These are phyloP conservation scores for Sceliomorpha sp. DNA, from an alignment of 2,888 invertebrate species.

Conservation along the genomic window DNA sequence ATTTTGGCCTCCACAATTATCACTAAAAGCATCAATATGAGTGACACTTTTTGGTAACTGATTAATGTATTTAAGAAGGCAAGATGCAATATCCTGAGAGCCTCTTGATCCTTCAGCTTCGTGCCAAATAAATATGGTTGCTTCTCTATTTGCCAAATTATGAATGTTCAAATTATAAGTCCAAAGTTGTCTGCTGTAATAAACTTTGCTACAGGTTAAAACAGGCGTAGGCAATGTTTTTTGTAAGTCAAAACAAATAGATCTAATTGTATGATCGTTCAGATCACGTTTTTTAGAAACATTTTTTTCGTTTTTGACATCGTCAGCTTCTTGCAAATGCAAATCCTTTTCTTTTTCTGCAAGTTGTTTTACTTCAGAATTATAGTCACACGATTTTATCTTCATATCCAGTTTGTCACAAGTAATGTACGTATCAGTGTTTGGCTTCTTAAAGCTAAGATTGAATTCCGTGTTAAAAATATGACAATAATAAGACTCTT, in stretches of 20 bases:
- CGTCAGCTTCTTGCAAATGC: conserved; percentile 2
- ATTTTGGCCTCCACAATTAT: too few species aligned
- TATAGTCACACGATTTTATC: not conserved
- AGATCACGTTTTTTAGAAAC: conserved; percentile 1
- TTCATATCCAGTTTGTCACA: conserved; percentile 3
- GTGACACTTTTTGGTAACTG: conserved; percentile 6
- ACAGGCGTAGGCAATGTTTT: conserved; percentile 5
- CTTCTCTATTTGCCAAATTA: conserved; percentile 5
- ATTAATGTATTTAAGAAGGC: conserved; percentile 2
- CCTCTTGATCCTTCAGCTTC: conserved; percentile 4
- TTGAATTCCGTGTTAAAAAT: conserved; percentile 5
- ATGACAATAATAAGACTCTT: conserved; percentile 5
- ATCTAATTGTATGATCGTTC: conserved; percentile 3
- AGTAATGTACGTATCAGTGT: conserved; percentile 1
- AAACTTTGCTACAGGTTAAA: conserved; percentile 6
- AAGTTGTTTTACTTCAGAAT: not conserved
- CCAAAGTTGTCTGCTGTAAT: conserved; percentile 4
- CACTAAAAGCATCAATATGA: conserved; percentile 4
- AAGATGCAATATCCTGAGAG: conserved; percentile 6
- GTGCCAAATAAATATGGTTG: conserved; percentile 3
- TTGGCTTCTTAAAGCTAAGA: conserved; percentile 1
- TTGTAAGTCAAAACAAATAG: conserved; percentile 2
- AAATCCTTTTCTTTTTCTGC: conserved; percentile 6
- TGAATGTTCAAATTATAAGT: conserved; percentile 3
- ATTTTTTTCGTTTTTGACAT: conserved; percentile 3